Conservation (phyloP, 2,113 vertebrate genomes). For the Crocuta crocuta region DNA sequence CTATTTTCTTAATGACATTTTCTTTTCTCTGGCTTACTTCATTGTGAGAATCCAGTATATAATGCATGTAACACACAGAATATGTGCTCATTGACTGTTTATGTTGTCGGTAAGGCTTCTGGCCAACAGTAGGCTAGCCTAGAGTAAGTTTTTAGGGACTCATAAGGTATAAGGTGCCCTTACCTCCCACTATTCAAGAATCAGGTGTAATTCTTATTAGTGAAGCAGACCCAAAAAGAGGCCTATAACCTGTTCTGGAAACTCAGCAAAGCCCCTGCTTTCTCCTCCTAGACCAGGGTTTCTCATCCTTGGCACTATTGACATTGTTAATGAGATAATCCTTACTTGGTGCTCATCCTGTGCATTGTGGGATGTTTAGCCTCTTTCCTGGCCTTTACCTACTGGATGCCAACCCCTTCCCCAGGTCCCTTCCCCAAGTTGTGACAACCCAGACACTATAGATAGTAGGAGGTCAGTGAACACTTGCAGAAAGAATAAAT, state of each 20-base stretch:
- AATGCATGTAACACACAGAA: background rate
- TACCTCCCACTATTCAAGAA: background rate
- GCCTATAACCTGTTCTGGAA: background rate
- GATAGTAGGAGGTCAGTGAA: background rate
- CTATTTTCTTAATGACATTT: background rate
- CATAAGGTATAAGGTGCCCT: background rate
- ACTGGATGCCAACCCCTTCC: accelerated
- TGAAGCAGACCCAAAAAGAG: background rate
- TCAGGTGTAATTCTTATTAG: background rate
- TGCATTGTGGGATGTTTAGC: background rate
- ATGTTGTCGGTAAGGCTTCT: background rate
- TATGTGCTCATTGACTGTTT: background rate
- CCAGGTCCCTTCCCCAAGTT: background rate
- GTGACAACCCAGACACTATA: too few species aligned
- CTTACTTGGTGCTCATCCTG: too few species aligned
- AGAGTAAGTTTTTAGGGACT: background rate
- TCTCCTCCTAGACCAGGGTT: background rate
- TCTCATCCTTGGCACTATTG: background rate
- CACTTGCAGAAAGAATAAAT: background rate
- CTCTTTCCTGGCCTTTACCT: background rate
- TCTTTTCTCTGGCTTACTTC: background rate
- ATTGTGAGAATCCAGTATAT: background rate
- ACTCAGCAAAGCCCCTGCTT: background rate
- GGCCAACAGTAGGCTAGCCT: background rate
- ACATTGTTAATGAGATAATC: background rate